These are phyloP conservation scores for Notothenia coriiceps DNA, from an alignment of 2,113 vertebrate genomes.

Conservation along the genomic window DNA sequence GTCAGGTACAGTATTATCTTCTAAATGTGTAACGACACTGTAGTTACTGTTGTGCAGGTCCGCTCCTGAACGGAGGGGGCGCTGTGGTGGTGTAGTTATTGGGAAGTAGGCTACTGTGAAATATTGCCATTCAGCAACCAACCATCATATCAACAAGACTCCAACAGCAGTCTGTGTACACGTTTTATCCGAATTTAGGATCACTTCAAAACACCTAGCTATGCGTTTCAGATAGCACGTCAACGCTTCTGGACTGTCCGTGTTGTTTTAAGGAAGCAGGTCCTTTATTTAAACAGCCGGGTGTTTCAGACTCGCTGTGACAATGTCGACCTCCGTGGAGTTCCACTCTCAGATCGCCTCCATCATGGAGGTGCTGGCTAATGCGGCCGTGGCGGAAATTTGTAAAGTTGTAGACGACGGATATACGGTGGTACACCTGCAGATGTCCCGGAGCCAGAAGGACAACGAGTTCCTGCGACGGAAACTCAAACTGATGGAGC, in stretches of 20 bases:
- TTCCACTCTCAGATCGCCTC: constrained; percentile 77
- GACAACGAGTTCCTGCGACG: constrained; percentile 77
- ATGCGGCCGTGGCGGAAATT: constrained; percentile 76
- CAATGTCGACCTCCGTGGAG: constrained; percentile 58
- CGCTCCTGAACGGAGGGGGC: constrained; percentile 5
- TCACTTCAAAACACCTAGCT: background rate
- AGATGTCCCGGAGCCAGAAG: constrained; percentile 70
- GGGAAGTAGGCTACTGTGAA: background rate
- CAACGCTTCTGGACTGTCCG: background rate
- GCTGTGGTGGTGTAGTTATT: background rate
- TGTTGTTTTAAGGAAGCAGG: background rate
- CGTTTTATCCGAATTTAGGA: too few relatives aligned
- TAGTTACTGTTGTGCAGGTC: background rate
- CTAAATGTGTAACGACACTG: too few relatives aligned
- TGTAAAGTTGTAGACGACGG: constrained; percentile 78
- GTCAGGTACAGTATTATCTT: too few relatives aligned
- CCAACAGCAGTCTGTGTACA: background rate
- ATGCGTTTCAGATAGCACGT: background rate
- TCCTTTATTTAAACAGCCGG: too few relatives aligned
- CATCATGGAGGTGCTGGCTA: constrained; percentile 79
- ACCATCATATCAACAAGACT: background rate
- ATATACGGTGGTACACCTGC: constrained; percentile 63
- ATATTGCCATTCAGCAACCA: background rate
- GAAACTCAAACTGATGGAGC: constrained; percentile 69
- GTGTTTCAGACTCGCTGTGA: background rate